These are phyloP conservation scores for Spialia ferax DNA, from an alignment of 2,888 invertebrate species.

Conservation along the genomic window DNA sequence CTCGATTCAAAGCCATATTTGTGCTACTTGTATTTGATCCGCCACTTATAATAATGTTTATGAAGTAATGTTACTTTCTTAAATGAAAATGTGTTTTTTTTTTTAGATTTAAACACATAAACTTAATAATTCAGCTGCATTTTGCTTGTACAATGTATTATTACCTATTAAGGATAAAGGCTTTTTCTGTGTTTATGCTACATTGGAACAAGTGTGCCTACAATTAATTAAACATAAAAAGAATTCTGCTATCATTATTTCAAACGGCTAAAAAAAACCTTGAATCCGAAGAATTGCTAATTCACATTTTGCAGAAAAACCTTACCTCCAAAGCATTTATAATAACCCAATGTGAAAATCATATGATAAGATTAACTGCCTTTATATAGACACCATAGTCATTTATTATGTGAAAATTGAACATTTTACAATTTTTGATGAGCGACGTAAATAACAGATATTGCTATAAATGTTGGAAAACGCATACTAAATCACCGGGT, in stretches of 20 bases:
- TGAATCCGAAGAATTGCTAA: no score
- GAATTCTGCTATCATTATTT: no score
- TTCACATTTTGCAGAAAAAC: no score
- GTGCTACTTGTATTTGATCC: not conserved
- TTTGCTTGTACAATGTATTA: no score
- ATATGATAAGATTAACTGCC: not conserved
- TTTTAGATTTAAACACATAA: no score
- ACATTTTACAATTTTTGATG: constrained; percentile 14
- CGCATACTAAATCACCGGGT: constrained; percentile 42
- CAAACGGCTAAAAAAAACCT: no score
- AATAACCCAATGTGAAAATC: not conserved
- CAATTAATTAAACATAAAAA: no score
- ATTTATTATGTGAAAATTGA: constrained; percentile 11
- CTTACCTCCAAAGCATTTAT: not conserved
- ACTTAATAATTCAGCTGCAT: no score
- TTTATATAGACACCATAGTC: not conserved
- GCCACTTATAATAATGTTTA: not conserved
- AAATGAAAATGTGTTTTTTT: no score
- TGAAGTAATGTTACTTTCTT: not conserved
- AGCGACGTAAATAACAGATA: constrained; percentile 19
- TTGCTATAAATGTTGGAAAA: constrained; percentile 16
- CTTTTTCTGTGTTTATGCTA: no score
- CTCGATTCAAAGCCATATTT: constrained; percentile 20
- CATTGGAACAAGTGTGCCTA: no score
- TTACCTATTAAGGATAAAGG: no score